A percentile compares a stretch with the other conserved stretches of the same genome.
Conservation (phyloP, 1,140 invertebrate species). For the Anastrepha obliqua region DNA sequence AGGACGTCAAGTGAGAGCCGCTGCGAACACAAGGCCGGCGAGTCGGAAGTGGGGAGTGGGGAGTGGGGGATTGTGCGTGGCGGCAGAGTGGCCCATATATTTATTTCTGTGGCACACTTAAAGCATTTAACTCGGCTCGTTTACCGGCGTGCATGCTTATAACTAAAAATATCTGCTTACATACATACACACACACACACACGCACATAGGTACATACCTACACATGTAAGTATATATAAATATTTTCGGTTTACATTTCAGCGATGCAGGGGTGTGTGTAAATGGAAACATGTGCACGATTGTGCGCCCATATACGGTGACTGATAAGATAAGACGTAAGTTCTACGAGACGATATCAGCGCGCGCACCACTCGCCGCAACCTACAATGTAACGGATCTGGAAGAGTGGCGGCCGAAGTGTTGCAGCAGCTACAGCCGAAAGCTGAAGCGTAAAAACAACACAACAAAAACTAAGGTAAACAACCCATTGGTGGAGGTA, state of each 20-base stretch:
- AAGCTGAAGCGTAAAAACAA: background rate
- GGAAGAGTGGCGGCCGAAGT: background rate
- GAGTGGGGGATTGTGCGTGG: background rate
- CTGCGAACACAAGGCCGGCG: no score
- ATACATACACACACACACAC: background rate
- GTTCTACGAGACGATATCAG: background rate
- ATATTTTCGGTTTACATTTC: background rate
- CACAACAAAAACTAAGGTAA: background rate
- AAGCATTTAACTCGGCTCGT: constrained; percentile 1
- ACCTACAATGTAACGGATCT: background rate
- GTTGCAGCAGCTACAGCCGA: background rate
- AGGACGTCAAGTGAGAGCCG: background rate
- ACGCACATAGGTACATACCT: background rate
- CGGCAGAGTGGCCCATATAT: constrained; percentile 25
- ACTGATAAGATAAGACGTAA: constrained; percentile 38
- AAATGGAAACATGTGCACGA: background rate
- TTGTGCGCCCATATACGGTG: background rate
- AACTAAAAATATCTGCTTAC: background rate
- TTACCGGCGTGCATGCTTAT: constrained; percentile 17
- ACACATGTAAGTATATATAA: background rate
- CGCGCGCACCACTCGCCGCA: background rate
- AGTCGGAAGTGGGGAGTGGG: no score
- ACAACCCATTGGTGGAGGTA: background rate
- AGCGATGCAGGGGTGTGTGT: background rate
- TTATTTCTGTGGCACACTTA: background rate